phyloP scores from a whole-genome alignment of 2,113 vertebrate genomes.

The Montifringilla adamsi region DNA sequence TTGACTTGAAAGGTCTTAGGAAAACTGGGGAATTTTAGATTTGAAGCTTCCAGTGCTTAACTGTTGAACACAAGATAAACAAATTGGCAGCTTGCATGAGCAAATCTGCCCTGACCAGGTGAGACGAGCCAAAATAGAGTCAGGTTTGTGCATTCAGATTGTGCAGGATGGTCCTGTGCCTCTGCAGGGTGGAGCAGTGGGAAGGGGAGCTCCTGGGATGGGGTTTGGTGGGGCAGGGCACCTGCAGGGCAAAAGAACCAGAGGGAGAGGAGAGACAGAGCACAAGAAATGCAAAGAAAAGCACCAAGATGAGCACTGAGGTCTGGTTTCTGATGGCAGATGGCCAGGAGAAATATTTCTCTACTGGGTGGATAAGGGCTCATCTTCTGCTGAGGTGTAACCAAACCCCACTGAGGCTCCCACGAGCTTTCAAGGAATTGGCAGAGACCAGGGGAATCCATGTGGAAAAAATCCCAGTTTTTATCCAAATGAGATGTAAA shows the following conservation, averaged over 20 bases:
- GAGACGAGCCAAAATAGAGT: background rate
- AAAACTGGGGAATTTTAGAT: conserved; percentile 39
- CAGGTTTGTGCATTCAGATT: background rate
- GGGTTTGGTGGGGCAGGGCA: background rate
- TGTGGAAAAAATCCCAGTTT: background rate
- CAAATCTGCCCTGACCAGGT: conserved; percentile 23
- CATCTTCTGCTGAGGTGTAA: conserved; percentile 23
- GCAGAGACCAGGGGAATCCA: background rate
- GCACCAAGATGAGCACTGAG: background rate
- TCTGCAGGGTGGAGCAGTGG: background rate
- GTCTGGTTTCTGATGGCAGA: background rate
- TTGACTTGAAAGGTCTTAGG: conserved; percentile 43
- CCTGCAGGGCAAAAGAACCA: background rate
- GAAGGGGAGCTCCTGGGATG: background rate
- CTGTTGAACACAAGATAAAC: conserved; percentile 19
- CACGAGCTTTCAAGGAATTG: conserved; percentile 25
- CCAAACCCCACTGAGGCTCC: conserved; percentile 13
- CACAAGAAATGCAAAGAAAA: background rate
- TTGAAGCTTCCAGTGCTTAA: conserved; percentile 32
- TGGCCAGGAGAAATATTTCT: conserved; percentile 44
- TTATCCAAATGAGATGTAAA: conserved; percentile 22
- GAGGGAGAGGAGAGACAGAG: background rate
- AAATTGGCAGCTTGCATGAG: background rate
- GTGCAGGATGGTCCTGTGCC: background rate
- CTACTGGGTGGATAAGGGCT: background rate